Conservation (phyloP, 2,113 vertebrate genomes). For the Sturnus vulgaris region DNA sequence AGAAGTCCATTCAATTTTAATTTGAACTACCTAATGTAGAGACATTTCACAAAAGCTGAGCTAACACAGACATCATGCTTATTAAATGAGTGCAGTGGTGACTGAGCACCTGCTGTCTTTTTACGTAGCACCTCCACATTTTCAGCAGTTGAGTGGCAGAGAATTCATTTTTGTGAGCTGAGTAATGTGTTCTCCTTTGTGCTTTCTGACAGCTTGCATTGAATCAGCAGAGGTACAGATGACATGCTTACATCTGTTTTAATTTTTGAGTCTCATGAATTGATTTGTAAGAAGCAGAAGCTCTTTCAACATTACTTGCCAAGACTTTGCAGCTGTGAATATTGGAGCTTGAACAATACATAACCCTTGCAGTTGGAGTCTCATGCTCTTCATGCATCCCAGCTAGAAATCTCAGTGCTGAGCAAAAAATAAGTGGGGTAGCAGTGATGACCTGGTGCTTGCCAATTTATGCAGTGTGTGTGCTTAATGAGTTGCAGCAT, state of each 20-base stretch:
- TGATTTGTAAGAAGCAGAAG: slow-evolving; percentile 27
- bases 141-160: neutral
- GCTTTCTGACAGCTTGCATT: neutral
- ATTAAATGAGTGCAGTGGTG: neutral
- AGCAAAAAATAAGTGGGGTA: neutral
- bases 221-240: slow-evolving; percentile 44
- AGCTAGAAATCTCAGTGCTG: neutral
- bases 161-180: slow-evolving; percentile 6
- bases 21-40: neutral
- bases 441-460: neutral
- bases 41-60: neutral
- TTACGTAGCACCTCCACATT: neutral
- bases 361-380: neutral
- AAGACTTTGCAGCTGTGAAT: slow-evolving; percentile 38
- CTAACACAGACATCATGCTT: neutral
- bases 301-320: neutral
- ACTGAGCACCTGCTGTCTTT: neutral
- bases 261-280: neutral
- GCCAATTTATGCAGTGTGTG: neutral
- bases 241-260: neutral
- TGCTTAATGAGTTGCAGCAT: neutral
- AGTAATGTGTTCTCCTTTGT: slow-evolving; percentile 22
- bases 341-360: slow-evolving; percentile 11
- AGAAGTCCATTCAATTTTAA: neutral
- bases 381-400: neutral